Evolutionary conservation across 2,888 invertebrate species (phyloP), one percentile per base, ranked within the genome.

Genomic region (Oxyteleia sp.): DNA sequence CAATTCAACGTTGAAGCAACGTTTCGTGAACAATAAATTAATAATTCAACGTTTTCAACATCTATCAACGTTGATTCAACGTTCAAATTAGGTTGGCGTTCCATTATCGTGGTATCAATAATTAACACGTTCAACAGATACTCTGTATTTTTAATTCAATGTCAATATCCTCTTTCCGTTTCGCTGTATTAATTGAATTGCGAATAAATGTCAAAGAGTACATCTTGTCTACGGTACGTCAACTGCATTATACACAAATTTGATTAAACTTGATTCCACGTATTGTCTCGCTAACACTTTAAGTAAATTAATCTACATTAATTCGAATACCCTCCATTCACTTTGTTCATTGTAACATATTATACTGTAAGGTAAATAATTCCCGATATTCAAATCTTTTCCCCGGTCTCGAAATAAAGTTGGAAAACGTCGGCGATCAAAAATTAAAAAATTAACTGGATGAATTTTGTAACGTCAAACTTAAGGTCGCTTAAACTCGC

Each of bases 221-320:
- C 32, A 15, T 11, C 45, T 41, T 23, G 35, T 26, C 35, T 53
- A 66, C 38, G 64, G 8, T 35, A 5, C 32, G 68, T 45, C 45
- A 16, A 53, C 43, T 18, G 41, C 53, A 55, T 41, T 16, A n/a
- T 20, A 13, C 43, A 5, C 23, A 55, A 68, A 69, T 57, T 69
- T 11, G 35, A 69, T 69, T 69, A 66, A 32, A 29, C 26, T 66
- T 51, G 38, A 38, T 66, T 63, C 15, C 20, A 15, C 53, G 20
- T 29, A 51, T 41, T 63, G 7, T 51, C 11, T 43, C 26, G 16
- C 43, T 41, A 59, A 55, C 43, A 45, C 20, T 32, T 63, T 63
- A 47, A 49, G 7, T 32, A 47, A 63, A 63, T 61, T 26, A 57
- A 69, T 57, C 43, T n/a, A n/a, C n/a, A n/a, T n/a, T n/a, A 38